Evolutionary conservation across 2,797 vertebrate genomes (phyloP), one percentile per base, ranked within the genome.

Genomic region (Basileuterus tristriatus): DNA sequence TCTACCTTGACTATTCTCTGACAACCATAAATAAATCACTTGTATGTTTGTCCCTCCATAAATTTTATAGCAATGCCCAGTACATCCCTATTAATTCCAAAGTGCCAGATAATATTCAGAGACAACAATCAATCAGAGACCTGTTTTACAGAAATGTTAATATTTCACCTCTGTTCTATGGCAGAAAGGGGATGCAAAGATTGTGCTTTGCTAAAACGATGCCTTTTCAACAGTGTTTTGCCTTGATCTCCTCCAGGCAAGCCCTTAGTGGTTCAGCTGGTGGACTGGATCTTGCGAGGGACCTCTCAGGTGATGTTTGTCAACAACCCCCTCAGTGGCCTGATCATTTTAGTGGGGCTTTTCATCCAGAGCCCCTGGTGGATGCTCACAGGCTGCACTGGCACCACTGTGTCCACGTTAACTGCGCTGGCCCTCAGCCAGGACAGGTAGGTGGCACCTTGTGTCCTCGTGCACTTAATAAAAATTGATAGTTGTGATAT

Each of bases 241-340:
- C 2, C 56, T 62, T 79, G 3, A 47, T 97, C 32, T 97, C 69
- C 97, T 98, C 39, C 97, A 99, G 99, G 98, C 29, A 98, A 98
- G 91, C 98, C 98, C 20, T 41, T 99, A 71, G 56, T 98, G n/a
- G 52, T 99, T 71, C 99, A 99, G 97, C 96, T 99, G 82, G 87
- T 98, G 36, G 99, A 99, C 93, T 99, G 99, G 99, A 96, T 99
- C 55, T 95, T 99, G 67, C 97, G 99, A 23, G 99, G 99, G 2
- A 98, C 98, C 1, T 98, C 99, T 29, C 99, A 99, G 92, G 99
- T 99, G 94, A 99, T 99, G 98, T 99, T 99, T 60, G 98, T 99
- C 89, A 99, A 99, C 97, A 99, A 99, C 87, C 99, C 99, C 11
- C 92, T 99, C 49, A 99, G 99, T 0, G 99, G 99, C 6, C 86